Evolutionary conservation across 1,140 invertebrate genomes (phyloP).

Genomic region (Orius insidiosus): DNA sequence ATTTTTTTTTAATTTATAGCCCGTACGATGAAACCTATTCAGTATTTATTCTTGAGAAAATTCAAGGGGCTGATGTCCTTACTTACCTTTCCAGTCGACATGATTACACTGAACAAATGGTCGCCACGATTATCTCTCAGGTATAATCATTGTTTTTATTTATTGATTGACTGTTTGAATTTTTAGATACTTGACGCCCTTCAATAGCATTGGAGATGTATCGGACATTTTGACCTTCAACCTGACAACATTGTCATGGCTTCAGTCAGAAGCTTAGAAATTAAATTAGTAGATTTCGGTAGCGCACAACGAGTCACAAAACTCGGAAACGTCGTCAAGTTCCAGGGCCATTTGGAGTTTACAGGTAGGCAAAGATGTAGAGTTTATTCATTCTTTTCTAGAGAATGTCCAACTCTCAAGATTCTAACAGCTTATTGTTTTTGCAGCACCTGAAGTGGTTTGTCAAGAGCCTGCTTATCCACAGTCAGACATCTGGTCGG

Average conservation of each 20-base stretch:
- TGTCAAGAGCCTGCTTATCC: constrained; percentile 68
- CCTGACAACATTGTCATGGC: constrained; percentile 95
- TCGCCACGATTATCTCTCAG: constrained; percentile 66
- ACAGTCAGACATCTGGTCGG: constrained; percentile 89
- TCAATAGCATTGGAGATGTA: constrained; percentile 84
- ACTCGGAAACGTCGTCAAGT: constrained; percentile 48
- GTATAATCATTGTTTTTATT: constrained; percentile 22
- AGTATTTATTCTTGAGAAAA: constrained; percentile 65
- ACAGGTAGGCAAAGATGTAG: constrained; percentile 32
- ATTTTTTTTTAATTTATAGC: constrained; percentile 11
- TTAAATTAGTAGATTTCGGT: constrained; percentile 87
- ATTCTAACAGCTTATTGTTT: no score
- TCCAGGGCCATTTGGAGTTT: constrained; percentile 51
- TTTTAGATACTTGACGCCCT: constrained; percentile 68
- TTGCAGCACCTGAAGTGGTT: constrained; percentile 80
- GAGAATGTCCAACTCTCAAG: no score
- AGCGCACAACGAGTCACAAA: constrained; percentile 63
- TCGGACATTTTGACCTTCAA: constrained; percentile 83
- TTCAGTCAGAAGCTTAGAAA: constrained; percentile 60
- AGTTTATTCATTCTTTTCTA: no score
- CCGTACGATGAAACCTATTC: constrained; percentile 35
- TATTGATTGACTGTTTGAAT: no score
- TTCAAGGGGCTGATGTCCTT: constrained; percentile 80
- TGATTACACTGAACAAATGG: constrained; percentile 79
- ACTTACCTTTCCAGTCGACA: constrained; percentile 71